Conservation (phyloP, 2,888 invertebrate species). For the Mechanitis messenoides region DNA sequence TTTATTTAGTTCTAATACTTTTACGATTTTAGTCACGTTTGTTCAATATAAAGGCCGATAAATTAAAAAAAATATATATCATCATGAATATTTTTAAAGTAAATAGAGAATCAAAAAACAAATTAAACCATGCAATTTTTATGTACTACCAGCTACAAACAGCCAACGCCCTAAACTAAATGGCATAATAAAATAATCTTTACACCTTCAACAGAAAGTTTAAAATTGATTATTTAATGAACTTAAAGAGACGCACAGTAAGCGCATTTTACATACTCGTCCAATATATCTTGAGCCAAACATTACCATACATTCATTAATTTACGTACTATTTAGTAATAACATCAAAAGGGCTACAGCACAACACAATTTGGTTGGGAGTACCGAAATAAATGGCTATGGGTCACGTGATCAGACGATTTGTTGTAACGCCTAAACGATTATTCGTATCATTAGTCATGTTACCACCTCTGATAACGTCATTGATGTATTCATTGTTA, state of each 20-base stretch:
- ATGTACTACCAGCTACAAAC: conserved; percentile 5
- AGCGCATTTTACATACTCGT: conserved; percentile 35
- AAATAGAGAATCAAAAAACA: conserved; percentile 9
- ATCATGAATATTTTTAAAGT: conserved; percentile 2
- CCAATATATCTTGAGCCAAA: conserved; percentile 38
- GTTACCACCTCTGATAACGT: conserved; percentile 71
- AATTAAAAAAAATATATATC: background rate
- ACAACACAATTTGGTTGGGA: conserved; percentile 23
- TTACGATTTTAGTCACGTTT: too few species aligned
- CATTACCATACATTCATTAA: conserved; percentile 17
- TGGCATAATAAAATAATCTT: conserved; percentile 14
- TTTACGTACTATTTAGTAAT: conserved; percentile 17
- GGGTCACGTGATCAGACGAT: conserved; percentile 67
- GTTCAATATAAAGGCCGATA: too few species aligned
- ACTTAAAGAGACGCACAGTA: conserved; percentile 37
- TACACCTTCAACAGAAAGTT: conserved; percentile 29
- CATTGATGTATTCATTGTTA: conserved; percentile 52
- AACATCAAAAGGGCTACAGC: conserved; percentile 13
- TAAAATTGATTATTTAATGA: conserved; percentile 28
- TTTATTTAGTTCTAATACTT: too few species aligned
- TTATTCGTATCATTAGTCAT: conserved; percentile 70
- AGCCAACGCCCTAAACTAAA: conserved; percentile 12
- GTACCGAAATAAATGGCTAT: conserved; percentile 52
- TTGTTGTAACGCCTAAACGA: conserved; percentile 68
- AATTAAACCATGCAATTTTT: conserved; percentile 16